Conservation (phyloP, 2,113 vertebrate genomes). For the Phycodurus eques region DNA sequence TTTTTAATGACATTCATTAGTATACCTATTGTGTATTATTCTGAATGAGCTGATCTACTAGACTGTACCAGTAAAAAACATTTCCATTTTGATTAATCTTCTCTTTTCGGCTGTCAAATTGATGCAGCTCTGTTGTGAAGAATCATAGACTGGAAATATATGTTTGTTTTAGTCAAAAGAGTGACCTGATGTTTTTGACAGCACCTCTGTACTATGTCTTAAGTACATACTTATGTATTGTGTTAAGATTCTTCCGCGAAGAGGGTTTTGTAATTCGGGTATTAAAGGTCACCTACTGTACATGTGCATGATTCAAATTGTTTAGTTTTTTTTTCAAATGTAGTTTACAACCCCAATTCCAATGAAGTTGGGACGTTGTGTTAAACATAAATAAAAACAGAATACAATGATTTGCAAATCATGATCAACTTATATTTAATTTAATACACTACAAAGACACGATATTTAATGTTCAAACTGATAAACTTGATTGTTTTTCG, state of each 20-base stretch:
- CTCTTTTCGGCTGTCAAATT: not conserved
- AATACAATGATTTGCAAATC: too few relatives aligned
- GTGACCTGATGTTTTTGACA: not conserved
- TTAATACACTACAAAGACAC: too few relatives aligned
- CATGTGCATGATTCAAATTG: not conserved
- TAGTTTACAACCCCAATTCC: not conserved
- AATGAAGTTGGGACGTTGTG: too few relatives aligned
- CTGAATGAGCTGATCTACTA: not conserved
- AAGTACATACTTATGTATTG: constrained; percentile 1
- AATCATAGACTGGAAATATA: not conserved
- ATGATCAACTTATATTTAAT: too few relatives aligned
- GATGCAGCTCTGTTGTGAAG: not conserved
- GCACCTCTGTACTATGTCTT: not conserved
- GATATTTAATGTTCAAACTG: too few relatives aligned
- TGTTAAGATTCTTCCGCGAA: not conserved
- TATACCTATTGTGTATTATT: not conserved
- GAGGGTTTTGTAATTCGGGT: not conserved
- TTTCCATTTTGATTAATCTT: not conserved
- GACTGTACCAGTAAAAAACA: not conserved
- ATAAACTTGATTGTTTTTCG: too few relatives aligned
- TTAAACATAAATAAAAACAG: too few relatives aligned
- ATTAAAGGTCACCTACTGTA: not conserved
- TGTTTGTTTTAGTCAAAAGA: constrained; percentile 1
- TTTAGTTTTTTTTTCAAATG: not conserved
- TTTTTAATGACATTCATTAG: not conserved